A percentile compares a stretch with the other conserved stretches of the same genome.
Evolutionary conservation across 1,140 invertebrate genomes (phyloP).

Genomic region (Chironomus striatipennis): DNA sequence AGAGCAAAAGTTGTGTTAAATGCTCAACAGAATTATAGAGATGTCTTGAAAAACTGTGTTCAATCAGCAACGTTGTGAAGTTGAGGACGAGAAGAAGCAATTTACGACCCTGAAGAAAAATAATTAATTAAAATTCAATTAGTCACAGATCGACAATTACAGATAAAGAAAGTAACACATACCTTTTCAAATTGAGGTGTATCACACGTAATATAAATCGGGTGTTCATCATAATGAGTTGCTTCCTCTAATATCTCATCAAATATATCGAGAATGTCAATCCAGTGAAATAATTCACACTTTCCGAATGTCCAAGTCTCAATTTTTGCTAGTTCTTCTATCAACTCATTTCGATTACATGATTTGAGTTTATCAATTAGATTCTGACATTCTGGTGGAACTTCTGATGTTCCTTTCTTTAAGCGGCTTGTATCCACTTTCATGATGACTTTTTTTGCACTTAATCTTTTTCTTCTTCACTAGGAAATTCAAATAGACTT

Average conservation of each 20-base stretch:
- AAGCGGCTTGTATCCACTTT: conserved; percentile 79
- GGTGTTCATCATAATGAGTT: conserved; percentile 39
- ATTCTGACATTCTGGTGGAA: conserved; percentile 74
- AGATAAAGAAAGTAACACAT: conserved; percentile 24
- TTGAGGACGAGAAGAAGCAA: conserved; percentile 69
- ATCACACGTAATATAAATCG: conserved; percentile 56
- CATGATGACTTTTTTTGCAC: conserved; percentile 48
- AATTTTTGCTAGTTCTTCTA: conserved; percentile 63
- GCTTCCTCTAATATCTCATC: conserved; percentile 73
- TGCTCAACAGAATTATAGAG: conserved; percentile 89
- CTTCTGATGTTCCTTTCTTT: conserved; percentile 81
- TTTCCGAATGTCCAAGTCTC: conserved; percentile 85
- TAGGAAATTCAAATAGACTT: background rate
- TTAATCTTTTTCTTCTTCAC: background rate
- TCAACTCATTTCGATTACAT: conserved; percentile 60
- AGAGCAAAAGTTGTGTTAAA: conserved; percentile 69
- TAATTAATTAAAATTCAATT: conserved; percentile 20
- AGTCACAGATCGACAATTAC: too few relatives aligned
- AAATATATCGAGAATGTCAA: conserved; percentile 76
- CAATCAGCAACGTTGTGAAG: conserved; percentile 79
- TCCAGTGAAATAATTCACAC: conserved; percentile 87
- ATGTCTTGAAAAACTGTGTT: conserved; percentile 84
- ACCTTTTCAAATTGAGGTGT: conserved; percentile 29
- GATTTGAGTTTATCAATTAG: conserved; percentile 69
- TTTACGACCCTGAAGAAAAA: conserved; percentile 60